These are phyloP conservation scores for Himalopsyche phryganea DNA, from an alignment of 1,140 invertebrate species.

Conservation along the genomic window DNA sequence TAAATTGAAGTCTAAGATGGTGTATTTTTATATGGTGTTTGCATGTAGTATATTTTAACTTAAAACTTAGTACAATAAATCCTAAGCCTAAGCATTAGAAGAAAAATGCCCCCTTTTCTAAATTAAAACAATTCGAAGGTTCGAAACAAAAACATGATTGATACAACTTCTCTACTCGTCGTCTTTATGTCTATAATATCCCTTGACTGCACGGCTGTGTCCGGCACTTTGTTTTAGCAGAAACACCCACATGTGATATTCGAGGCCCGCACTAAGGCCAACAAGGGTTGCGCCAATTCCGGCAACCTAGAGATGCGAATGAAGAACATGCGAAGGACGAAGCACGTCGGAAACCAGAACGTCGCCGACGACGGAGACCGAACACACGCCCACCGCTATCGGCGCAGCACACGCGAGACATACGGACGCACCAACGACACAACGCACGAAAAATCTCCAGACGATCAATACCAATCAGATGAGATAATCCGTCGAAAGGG, in stretches of 20 bases:
- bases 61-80: no score
- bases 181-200: slow-evolving; percentile 19
- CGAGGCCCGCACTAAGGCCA: slow-evolving; percentile 80
- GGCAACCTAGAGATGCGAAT: slow-evolving; percentile 71
- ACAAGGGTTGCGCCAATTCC: slow-evolving; percentile 84
- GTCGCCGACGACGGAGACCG: slow-evolving; percentile 48
- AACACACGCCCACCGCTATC: slow-evolving; percentile 2
- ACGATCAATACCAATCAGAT: neutral
- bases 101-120: neutral
- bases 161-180: neutral
- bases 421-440: slow-evolving; percentile 5
- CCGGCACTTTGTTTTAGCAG: slow-evolving; percentile 71
- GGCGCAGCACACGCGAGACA: slow-evolving; percentile 15
- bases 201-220: slow-evolving; percentile 43
- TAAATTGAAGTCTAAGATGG: no score
- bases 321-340: slow-evolving; percentile 60
- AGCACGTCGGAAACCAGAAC: slow-evolving; percentile 57
- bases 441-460: neutral
- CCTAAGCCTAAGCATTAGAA: no score
- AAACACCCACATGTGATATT: slow-evolving; percentile 96
- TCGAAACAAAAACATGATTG: neutral
- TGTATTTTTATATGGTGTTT: no score
- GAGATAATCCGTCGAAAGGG: neutral
- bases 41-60: no score
- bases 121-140: neutral